A percentile compares a stretch with the other conserved stretches of the same genome.
phyloP scores from a whole-genome alignment of 2,797 vertebrate species.

The Pipistrellus kuhlii region DNA sequence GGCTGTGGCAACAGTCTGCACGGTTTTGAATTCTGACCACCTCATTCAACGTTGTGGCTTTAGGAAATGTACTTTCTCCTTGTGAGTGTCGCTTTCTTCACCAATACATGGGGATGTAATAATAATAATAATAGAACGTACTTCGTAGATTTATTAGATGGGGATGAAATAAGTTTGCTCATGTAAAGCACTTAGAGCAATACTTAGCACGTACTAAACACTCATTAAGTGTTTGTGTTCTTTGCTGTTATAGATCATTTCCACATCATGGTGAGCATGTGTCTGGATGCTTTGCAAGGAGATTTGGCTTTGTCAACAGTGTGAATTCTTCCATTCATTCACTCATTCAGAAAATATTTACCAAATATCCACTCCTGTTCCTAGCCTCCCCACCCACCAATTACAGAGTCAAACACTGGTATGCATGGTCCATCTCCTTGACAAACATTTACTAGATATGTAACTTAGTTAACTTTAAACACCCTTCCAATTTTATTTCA shows the following conservation, averaged over 20 bases:
- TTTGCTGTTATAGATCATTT: neutral
- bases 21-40: neutral
- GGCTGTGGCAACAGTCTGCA: rapidly evolving
- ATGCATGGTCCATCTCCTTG: neutral
- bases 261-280: neutral
- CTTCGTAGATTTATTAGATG: neutral
- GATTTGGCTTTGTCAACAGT: neutral
- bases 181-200: neutral
- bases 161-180: neutral
- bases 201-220: neutral
- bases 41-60: neutral
- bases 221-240: neutral
- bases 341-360: neutral
- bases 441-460: neutral
- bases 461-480: neutral
- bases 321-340: neutral
- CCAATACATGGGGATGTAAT: neutral
- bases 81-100: neutral
- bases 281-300: neutral
- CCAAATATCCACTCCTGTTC: neutral
- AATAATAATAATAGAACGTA: neutral
- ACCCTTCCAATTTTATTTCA: neutral
- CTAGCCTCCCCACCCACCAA: neutral
- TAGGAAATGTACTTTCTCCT: neutral
- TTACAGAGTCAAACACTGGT: neutral